Conservation (phyloP, 2,797 vertebrate genomes). For the Choloepus didactylus region DNA sequence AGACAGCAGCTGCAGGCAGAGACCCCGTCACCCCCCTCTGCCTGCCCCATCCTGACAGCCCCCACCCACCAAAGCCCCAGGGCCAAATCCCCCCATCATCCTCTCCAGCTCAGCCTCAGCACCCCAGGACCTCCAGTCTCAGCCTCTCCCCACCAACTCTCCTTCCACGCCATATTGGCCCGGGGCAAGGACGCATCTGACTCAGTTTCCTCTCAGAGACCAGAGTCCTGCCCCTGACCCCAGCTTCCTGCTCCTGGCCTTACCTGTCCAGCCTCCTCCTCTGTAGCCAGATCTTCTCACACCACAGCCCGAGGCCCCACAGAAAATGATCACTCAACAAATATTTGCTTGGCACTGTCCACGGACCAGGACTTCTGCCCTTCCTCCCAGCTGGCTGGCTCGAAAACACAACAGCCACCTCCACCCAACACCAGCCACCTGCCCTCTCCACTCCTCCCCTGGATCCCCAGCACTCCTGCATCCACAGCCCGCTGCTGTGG, state of each 20-base stretch:
- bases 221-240: background rate
- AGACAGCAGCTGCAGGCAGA: background rate
- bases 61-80: background rate
- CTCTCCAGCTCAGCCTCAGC: background rate
- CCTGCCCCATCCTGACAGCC: too few species aligned
- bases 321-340: conserved; percentile 6
- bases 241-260: background rate
- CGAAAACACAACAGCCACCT: background rate
- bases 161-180: background rate
- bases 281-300: background rate
- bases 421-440: background rate
- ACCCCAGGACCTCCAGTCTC: background rate
- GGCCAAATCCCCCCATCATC: accelerated
- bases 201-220: background rate
- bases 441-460: accelerated
- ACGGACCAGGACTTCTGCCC: background rate
- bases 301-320: background rate
- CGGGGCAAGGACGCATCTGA: background rate
- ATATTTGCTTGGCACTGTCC: conserved; percentile 24
- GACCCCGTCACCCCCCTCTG: too few species aligned
- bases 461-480: background rate
- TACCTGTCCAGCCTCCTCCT: background rate
- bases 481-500: background rate
- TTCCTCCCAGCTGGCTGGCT: background rate
- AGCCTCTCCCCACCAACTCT: background rate